Percentiles rank a stretch among this genome's conserved stretches.
Conservation (phyloP, 2,113 vertebrate genomes). For the Heteronetta atricapilla region DNA sequence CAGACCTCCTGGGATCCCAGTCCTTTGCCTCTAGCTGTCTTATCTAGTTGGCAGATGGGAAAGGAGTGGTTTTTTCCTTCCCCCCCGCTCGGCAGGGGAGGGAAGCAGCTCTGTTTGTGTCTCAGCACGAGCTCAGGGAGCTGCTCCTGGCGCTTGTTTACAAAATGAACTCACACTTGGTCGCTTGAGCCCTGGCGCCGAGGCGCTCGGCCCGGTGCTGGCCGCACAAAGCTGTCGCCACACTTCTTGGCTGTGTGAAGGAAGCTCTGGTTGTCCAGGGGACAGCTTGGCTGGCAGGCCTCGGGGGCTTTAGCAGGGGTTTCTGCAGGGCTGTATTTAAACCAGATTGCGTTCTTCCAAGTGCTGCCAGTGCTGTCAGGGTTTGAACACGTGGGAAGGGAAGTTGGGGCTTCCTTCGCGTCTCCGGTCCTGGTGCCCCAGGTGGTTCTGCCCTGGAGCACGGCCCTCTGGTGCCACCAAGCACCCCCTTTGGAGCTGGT, state of each 20-base stretch:
- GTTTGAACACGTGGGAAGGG: background rate
- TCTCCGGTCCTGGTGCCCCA: background rate
- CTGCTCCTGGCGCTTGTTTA: conserved; percentile 38
- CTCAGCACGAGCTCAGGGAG: background rate
- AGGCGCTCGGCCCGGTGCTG: background rate
- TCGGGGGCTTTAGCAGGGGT: background rate
- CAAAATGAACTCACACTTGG: background rate
- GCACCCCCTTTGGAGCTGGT: background rate
- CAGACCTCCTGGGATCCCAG: background rate
- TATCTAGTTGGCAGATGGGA: background rate
- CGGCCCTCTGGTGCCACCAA: background rate
- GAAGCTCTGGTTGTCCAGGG: background rate
- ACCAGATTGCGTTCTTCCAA: background rate
- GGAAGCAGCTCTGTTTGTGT: background rate
- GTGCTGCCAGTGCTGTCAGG: background rate
- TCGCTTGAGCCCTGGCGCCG: background rate
- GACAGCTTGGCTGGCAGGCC: background rate
- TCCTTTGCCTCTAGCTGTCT: background rate
- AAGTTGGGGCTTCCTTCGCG: background rate
- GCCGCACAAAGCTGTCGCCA: background rate
- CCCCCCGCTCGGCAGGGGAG: background rate
- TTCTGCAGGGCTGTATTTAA: background rate
- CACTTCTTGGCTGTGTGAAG: background rate
- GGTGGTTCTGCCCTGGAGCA: background rate
- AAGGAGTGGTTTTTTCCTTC: background rate